A percentile compares a stretch with the other conserved stretches of the same genome.
Conservation (phyloP, 30 jellyfish, hydroid and myxozoan genomes). For the Cassiopea andromeda region DNA sequence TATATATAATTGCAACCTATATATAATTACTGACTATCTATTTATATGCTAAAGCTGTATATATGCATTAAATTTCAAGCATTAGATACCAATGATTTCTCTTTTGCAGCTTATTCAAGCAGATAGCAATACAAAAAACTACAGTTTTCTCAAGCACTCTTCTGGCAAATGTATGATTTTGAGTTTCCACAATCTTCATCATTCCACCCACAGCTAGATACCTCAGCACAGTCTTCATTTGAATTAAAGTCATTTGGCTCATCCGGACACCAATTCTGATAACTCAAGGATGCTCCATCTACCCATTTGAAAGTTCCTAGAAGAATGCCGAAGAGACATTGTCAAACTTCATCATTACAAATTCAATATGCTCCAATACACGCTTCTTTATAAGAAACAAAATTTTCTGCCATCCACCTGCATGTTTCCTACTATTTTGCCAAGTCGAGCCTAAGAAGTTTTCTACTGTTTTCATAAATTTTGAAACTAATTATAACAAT, state of each 20-base stretch:
- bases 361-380: background rate
- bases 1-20: too few species aligned
- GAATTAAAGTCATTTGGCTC: background rate
- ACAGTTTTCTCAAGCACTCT: too few species aligned
- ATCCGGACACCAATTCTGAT: background rate
- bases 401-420: background rate
- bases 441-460: too few species aligned
- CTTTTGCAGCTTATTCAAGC: too few species aligned
- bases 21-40: too few species aligned
- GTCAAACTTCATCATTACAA: background rate
- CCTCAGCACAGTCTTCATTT: background rate
- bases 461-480: too few species aligned
- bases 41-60: too few species aligned
- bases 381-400: background rate
- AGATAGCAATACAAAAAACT: too few species aligned
- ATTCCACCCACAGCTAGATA: background rate
- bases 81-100: too few species aligned
- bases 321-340: background rate
- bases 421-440: too few species aligned
- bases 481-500: too few species aligned
- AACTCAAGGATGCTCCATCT: background rate
- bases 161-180: background rate
- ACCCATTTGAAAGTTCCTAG: background rate
- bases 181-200: background rate
- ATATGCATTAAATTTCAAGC: too few species aligned